Evolutionary conservation across 1,140 invertebrate genomes (phyloP).

Genomic region (Trichonephila clavipes): DNA sequence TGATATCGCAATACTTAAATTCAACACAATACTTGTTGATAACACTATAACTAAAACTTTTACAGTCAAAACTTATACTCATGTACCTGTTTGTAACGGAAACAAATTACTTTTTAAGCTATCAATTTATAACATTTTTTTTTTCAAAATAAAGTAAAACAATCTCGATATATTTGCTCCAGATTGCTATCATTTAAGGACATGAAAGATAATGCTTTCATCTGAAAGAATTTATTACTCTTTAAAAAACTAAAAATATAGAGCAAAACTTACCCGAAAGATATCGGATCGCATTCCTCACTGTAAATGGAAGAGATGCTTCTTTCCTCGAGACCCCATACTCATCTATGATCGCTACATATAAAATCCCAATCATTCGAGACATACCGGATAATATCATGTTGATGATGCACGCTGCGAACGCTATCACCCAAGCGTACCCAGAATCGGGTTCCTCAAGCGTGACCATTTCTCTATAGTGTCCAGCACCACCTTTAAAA

Average conservation of each 20-base stretch:
- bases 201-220: too few relatives aligned
- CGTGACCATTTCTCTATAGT: neutral
- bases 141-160: too few relatives aligned
- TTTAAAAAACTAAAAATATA: neutral
- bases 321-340: constrained; percentile 60
- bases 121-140: too few relatives aligned
- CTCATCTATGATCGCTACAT: constrained; percentile 42
- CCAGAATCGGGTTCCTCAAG: constrained; percentile 61
- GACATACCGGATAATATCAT: constrained; percentile 65
- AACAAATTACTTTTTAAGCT: too few relatives aligned
- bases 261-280: constrained; percentile 22
- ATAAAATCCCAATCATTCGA: constrained; percentile 64
- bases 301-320: constrained; percentile 52
- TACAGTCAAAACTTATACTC: too few relatives aligned
- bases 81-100: too few relatives aligned
- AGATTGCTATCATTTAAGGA: too few relatives aligned
- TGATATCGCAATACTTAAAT: too few relatives aligned
- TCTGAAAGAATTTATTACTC: too few relatives aligned
- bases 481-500: neutral
- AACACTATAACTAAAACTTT: too few relatives aligned
- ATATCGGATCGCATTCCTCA: constrained; percentile 57
- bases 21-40: too few relatives aligned
- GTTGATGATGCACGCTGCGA: constrained; percentile 51
- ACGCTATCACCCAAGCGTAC: constrained; percentile 55
- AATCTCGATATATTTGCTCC: too few relatives aligned